Percentiles rank a stretch among this genome's conserved stretches.
Evolutionary conservation across 2,797 vertebrate genomes (phyloP).

Genomic region (Adelosebastes latens): DNA sequence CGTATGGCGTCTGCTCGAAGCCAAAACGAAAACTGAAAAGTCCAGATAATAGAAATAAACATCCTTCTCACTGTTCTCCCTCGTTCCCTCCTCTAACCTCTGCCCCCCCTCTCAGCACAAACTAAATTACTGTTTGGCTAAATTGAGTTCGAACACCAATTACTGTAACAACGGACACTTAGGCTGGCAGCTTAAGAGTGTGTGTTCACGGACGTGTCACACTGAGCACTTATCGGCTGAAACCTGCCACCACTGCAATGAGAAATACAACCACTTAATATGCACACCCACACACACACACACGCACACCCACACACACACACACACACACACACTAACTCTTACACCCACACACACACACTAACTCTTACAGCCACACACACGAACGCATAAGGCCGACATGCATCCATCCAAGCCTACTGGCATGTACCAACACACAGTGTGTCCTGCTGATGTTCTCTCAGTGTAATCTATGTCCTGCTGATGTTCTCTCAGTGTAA

Average conservation of each 20-base stretch:
- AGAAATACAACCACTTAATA: slow-evolving; percentile 7
- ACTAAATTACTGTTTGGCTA: background rate
- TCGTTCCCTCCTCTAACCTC: background rate
- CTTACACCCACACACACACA: background rate
- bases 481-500: background rate
- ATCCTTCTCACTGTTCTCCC: background rate
- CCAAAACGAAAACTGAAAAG: background rate
- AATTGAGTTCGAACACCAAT: background rate
- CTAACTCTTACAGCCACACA: background rate
- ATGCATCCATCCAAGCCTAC: background rate
- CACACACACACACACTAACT: background rate
- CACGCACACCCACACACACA: background rate
- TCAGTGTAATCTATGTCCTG: background rate
- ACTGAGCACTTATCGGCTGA: background rate
- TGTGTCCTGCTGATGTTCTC: background rate
- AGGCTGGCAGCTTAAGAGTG: background rate
- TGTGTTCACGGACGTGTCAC: background rate
- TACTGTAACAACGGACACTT: background rate
- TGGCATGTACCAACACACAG: background rate
- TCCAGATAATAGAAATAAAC: background rate
- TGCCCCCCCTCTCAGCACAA: background rate
- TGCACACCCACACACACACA: background rate
- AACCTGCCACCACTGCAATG: background rate
- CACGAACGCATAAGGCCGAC: background rate
- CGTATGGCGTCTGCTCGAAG: background rate